Conservation (phyloP, 35 echinoderm and acorn worm species). For the Lytechinus pictus region DNA sequence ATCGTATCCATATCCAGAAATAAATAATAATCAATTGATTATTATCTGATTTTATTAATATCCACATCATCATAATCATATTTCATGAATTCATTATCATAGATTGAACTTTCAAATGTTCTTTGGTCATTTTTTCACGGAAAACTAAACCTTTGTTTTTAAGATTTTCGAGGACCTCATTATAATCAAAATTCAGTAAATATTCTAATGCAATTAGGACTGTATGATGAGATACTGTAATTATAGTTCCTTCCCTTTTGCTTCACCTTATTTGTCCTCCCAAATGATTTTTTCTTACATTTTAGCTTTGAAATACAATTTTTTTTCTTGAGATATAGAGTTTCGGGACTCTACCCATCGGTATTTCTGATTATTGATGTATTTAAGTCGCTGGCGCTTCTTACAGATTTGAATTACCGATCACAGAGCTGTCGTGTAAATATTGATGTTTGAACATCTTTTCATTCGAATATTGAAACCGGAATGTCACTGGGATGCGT, state of each 20-base stretch:
- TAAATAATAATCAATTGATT: too few species aligned
- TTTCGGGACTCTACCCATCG: neutral
- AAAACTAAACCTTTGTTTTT: too few species aligned
- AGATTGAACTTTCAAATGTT: too few species aligned
- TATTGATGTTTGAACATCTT: slow-evolving; percentile 20
- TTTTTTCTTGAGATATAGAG: neutral
- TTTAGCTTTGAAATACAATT: neutral
- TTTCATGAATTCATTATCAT: too few species aligned
- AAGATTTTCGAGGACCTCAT: too few species aligned
- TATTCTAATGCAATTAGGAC: neutral
- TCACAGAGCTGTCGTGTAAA: neutral
- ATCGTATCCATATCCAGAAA: too few species aligned
- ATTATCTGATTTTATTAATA: too few species aligned
- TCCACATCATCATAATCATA: too few species aligned
- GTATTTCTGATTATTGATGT: neutral
- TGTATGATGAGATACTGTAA: neutral
- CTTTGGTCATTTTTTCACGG: too few species aligned
- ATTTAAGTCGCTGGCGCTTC: neutral
- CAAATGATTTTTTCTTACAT: neutral
- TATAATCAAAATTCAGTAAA: neutral
- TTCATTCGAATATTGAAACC: neutral
- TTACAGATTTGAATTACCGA: neutral
- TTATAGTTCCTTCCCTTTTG: neutral
- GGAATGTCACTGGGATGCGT: neutral
- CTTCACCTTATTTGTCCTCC: neutral